These are phyloP conservation scores for Ectemnius cavifrons DNA, from an alignment of 2,888 invertebrate species.

Conservation along the genomic window DNA sequence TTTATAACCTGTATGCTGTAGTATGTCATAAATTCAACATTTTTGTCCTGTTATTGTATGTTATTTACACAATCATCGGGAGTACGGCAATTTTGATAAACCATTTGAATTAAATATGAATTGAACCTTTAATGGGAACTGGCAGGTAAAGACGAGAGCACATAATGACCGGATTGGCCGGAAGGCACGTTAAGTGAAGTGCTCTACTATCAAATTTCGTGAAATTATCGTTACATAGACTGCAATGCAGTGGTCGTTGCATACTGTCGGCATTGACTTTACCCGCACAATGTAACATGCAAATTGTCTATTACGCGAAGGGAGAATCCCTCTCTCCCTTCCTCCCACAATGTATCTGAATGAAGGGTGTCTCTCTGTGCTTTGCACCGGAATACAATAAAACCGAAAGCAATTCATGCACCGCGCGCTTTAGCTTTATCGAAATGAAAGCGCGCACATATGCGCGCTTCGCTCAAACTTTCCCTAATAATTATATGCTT, in stretches of 20 bases:
- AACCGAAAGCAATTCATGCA: constrained; percentile 40
- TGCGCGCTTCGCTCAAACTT: constrained; percentile 11
- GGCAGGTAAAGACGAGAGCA: background rate
- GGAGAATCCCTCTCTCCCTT: constrained; percentile 19
- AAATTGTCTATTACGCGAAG: constrained; percentile 48
- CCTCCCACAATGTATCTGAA: background rate
- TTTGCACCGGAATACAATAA: constrained; percentile 31
- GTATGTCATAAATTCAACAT: background rate
- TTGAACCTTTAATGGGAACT: too few relatives aligned
- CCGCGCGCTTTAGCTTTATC: constrained; percentile 9
- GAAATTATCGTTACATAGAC: constrained; percentile 40
- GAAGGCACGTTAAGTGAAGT: constrained; percentile 8
- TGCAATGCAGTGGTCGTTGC: constrained; percentile 9
- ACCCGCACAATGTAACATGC: constrained; percentile 16
- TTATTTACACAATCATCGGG: background rate
- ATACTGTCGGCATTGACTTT: constrained; percentile 32
- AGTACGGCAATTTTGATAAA: too few relatives aligned
- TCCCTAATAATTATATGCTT: background rate
- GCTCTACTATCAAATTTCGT: constrained; percentile 40
- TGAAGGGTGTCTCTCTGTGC: constrained; percentile 9
- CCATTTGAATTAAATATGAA: too few relatives aligned
- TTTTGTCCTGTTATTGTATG: background rate
- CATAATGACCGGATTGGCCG: background rate
- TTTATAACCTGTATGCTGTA: background rate
- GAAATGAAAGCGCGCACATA: constrained; percentile 8